These are phyloP conservation scores for Pentalonia nigronervosa DNA, from an alignment of 1,140 invertebrate genomes.

Conservation along the genomic window DNA sequence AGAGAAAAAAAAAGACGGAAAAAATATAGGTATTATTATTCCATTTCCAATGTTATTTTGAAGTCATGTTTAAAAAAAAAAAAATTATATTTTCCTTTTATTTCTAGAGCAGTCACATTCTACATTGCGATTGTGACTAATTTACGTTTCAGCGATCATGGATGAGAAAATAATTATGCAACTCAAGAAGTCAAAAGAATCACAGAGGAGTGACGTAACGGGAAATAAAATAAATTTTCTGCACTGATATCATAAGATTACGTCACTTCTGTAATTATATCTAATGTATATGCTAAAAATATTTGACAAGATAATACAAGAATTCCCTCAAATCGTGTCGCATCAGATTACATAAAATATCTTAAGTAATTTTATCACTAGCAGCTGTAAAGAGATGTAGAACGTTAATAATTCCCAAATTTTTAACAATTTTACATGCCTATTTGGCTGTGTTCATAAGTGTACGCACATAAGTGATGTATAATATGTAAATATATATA, in stretches of 20 bases:
- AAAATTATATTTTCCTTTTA: neutral
- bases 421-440: neutral
- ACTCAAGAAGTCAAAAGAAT: neutral
- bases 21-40: slow-evolving; percentile 16
- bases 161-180: slow-evolving; percentile 48
- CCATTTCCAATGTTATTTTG: slow-evolving; percentile 1
- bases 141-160: neutral
- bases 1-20: neutral
- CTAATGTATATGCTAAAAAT: neutral
- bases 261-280: neutral
- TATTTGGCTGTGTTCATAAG: too few relatives aligned
- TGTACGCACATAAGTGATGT: too few relatives aligned
- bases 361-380: neutral
- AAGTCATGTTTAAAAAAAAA: neutral
- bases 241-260: neutral
- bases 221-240: slow-evolving; percentile 19
- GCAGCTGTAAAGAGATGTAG: neutral
- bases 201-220: neutral
- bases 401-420: neutral
- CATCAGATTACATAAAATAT: neutral
- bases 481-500: neutral
- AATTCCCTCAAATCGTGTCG: neutral
- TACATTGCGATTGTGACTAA: slow-evolving; percentile 21
- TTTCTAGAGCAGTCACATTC: neutral
- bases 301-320: neutral